Conservation (phyloP, 1,140 invertebrate genomes). For the Matsumurasca onukii region DNA sequence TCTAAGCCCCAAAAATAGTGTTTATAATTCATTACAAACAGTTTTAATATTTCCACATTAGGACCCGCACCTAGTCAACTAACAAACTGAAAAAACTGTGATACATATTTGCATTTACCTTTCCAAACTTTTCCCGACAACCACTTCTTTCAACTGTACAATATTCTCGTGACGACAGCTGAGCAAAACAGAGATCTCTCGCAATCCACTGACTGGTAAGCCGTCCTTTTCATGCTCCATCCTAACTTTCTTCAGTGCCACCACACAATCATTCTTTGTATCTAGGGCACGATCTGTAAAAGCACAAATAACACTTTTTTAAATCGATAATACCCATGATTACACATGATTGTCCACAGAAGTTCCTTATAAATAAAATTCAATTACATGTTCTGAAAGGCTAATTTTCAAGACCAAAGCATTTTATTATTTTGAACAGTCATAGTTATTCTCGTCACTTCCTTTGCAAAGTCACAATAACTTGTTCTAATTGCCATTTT, state of each 20-base stretch:
- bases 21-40: too few species aligned
- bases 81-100: too few species aligned
- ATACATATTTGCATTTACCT: constrained; percentile 60
- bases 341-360: not conserved
- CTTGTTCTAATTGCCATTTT: too few species aligned
- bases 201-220: constrained; percentile 84
- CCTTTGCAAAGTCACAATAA: too few species aligned
- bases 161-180: constrained; percentile 92
- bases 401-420: too few species aligned
- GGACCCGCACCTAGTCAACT: too few species aligned
- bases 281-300: constrained; percentile 83
- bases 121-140: constrained; percentile 89
- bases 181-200: constrained; percentile 92
- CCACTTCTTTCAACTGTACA: constrained; percentile 91
- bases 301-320: constrained; percentile 47
- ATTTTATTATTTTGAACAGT: too few species aligned
- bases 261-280: constrained; percentile 83
- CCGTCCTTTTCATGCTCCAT: constrained; percentile 95
- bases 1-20: too few species aligned
- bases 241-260: constrained; percentile 93
- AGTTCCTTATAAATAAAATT: not conserved
- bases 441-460: too few species aligned
- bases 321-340: too few species aligned
- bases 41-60: not conserved
- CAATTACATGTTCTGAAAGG: too few species aligned